phyloP scores from a whole-genome alignment of 2,888 invertebrate genomes.

The Tiliacea aurago region DNA sequence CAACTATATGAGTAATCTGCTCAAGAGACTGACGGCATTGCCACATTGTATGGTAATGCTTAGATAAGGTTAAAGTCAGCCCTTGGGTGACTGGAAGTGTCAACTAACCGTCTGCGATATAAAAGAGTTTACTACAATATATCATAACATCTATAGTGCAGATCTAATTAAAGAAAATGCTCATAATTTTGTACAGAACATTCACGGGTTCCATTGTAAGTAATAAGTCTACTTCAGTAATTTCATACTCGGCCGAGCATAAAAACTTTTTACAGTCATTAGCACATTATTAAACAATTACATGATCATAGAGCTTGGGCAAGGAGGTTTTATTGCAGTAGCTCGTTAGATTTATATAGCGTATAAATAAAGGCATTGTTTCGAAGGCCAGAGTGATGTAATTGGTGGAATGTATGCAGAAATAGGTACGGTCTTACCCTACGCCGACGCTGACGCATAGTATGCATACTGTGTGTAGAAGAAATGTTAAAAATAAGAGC shows the following conservation, averaged over 20 bases:
- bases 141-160: not conserved
- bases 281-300: slow-evolving; percentile 55
- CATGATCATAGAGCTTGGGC: slow-evolving; percentile 37
- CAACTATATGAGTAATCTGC: too few species aligned
- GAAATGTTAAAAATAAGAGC: not conserved
- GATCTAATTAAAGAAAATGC: slow-evolving; percentile 18
- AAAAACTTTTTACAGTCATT: slow-evolving; percentile 53
- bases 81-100: not conserved
- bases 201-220: slow-evolving; percentile 24
- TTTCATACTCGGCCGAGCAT: slow-evolving; percentile 51
- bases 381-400: slow-evolving; percentile 44
- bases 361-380: slow-evolving; percentile 42
- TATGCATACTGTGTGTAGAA: not conserved
- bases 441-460: slow-evolving; percentile 28
- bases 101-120: too few species aligned
- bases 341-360: slow-evolving; percentile 30
- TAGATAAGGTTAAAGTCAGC: not conserved
- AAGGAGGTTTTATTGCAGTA: slow-evolving; percentile 40
- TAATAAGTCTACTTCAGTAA: slow-evolving; percentile 28
- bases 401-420: slow-evolving; percentile 50
- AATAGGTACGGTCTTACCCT: slow-evolving; percentile 21
- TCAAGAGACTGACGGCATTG: not conserved
- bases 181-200: slow-evolving; percentile 30
- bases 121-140: not conserved
- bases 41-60: not conserved